These are phyloP conservation scores for Sminthopsis crassicaudata DNA, from an alignment of 2,113 vertebrate genomes.

Conservation along the genomic window DNA sequence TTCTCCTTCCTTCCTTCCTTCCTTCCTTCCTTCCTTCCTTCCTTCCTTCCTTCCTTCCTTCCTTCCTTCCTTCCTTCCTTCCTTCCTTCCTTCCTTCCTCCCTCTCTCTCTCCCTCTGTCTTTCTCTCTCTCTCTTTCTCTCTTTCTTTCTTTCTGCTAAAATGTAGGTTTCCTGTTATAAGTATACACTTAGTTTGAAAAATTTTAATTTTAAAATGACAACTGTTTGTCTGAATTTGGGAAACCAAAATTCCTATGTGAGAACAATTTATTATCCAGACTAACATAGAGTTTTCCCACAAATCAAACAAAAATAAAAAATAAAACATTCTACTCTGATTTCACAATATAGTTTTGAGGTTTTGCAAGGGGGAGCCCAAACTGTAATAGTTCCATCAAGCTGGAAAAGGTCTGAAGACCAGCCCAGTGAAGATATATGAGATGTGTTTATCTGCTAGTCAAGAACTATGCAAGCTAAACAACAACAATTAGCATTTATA, in stretches of 20 bases:
- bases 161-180: conserved; percentile 11
- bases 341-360: neutral
- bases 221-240: neutral
- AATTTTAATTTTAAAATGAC: neutral
- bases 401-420: neutral
- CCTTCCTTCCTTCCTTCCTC: too few species aligned
- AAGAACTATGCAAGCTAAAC: neutral
- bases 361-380: neutral
- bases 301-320: neutral
- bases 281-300: neutral
- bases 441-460: neutral
- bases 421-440: neutral
- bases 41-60: too few species aligned
- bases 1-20: too few species aligned
- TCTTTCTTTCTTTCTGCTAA: neutral
- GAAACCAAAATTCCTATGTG: neutral
- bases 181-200: conserved; percentile 42
- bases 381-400: neutral
- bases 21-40: too few species aligned
- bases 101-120: too few species aligned
- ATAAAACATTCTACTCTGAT: neutral
- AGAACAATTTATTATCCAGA: neutral
- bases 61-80: too few species aligned
- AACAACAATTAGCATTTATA: neutral
- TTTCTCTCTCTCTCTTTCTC: too few species aligned